Evolutionary conservation across 1,140 invertebrate species (phyloP), one percentile per base, ranked within the genome.

Genomic region (Drosophila tropicalis): DNA sequence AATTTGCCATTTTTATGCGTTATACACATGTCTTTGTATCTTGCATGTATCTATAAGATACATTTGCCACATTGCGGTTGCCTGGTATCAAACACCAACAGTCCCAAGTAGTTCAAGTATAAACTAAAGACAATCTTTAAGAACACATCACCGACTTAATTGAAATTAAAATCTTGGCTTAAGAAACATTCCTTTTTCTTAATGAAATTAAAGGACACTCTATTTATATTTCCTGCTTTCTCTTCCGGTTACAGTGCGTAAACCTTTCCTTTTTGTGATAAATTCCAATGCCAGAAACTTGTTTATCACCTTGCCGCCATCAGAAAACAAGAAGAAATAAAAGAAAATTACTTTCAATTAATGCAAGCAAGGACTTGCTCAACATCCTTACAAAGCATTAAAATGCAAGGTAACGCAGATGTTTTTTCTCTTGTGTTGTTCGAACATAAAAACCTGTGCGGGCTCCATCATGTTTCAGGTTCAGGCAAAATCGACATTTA

Each of bases 1-100:
- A 87, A 87, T 83, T 79, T 79, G 79, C 84, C 68, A 77, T 87
- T 89, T 51, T 87, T 87, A 87, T 87, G 84, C 84, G 76, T 87
- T 87, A 77, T 87, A 77, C 84, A 81, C 81, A 68, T 70, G 70
- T 64, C 63, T 36, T 13, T 54, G 57, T 54, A 22, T 34, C 25
- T 32, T 65, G 51, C 55, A 76, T 71, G 51, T 58, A 76, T 71
- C 69, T 85, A 67, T 19, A 71, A 77, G 79, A 67, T 76, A 67
- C 64, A 76, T 76, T 81, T 69, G 60, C 80, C 12, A 15, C 34
- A 58, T 41, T 75, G 73, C 51, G 72, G 72, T 69, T 22, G 32
- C 10, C 13, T 39, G 13, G 51, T 40, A 47, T 68, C 58, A 22
- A 29, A 5, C 39, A 51, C 40, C 25, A 40, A 51, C 9, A 12